Percentiles rank a stretch among this genome's conserved stretches.
These are phyloP conservation scores for Halictus rubicundus DNA, from an alignment of 1,140 invertebrate species.

Conservation along the genomic window DNA sequence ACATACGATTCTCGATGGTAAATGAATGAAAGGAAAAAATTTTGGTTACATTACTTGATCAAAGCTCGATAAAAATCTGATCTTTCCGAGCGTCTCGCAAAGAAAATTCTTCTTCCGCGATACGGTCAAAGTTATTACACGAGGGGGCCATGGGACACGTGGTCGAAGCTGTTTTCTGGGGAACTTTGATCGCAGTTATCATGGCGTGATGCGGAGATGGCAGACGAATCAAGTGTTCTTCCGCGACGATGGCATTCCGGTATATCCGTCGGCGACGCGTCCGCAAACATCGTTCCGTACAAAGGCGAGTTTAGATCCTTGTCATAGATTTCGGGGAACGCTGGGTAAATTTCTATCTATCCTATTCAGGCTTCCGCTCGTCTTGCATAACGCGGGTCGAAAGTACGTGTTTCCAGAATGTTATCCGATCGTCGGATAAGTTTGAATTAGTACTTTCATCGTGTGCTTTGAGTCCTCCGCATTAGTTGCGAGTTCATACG, in stretches of 20 bases:
- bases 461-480: conserved; percentile 2
- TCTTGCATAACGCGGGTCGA: conserved; percentile 15
- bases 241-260: neutral
- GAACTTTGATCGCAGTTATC: neutral
- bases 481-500: conserved; percentile 16
- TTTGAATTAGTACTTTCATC: conserved; percentile 36
- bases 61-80: neutral
- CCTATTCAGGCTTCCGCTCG: conserved; percentile 7
- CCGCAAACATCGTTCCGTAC: conserved; percentile 36
- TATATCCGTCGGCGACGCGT: conserved; percentile 11
- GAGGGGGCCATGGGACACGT: too few relatives aligned
- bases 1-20: too few relatives aligned
- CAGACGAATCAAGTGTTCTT: conserved; percentile 5
- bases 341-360: conserved; percentile 39
- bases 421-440: conserved; percentile 49
- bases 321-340: conserved; percentile 20
- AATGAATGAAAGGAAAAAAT: too few relatives aligned
- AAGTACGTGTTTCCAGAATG: conserved; percentile 29
- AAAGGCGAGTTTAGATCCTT: conserved; percentile 40
- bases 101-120: neutral
- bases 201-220: neutral
- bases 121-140: neutral
- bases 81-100: neutral
- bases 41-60: too few relatives aligned
- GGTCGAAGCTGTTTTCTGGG: too few relatives aligned